phyloP scores from a whole-genome alignment of 2,888 invertebrate genomes.

The Lasioglossum morio region DNA sequence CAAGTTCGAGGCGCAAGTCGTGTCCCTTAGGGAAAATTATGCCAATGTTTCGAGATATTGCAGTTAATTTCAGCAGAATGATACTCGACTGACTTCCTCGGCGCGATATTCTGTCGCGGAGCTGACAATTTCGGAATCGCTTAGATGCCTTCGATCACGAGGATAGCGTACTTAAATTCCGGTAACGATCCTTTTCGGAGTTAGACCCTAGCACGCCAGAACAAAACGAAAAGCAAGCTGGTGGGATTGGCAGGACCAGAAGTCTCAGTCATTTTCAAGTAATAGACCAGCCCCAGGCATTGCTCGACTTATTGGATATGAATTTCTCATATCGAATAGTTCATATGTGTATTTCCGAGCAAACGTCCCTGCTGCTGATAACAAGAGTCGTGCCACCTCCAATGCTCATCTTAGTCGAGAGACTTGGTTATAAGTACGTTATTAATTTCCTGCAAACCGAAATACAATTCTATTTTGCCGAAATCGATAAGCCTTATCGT shows the following conservation, averaged over 20 bases:
- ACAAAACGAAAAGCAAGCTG: neutral
- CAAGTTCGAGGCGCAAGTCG: neutral
- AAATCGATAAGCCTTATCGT: no score
- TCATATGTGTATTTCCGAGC: neutral
- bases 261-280: neutral
- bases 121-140: neutral
- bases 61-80: neutral
- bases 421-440: neutral
- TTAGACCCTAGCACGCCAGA: neutral
- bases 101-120: neutral
- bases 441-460: no score
- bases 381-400: neutral
- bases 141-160: neutral
- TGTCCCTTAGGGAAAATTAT: neutral
- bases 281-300: neutral
- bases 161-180: neutral
- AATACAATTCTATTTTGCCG: no score
- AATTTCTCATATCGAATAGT: neutral
- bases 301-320: slow-evolving; percentile 4
- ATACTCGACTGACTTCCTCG: neutral
- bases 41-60: neutral
- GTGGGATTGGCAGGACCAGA: neutral
- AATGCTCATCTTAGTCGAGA: neutral
- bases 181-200: neutral
- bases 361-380: neutral